These are phyloP conservation scores for Gymnodraco acuticeps DNA, from an alignment of 2,797 vertebrate species.

Conservation along the genomic window DNA sequence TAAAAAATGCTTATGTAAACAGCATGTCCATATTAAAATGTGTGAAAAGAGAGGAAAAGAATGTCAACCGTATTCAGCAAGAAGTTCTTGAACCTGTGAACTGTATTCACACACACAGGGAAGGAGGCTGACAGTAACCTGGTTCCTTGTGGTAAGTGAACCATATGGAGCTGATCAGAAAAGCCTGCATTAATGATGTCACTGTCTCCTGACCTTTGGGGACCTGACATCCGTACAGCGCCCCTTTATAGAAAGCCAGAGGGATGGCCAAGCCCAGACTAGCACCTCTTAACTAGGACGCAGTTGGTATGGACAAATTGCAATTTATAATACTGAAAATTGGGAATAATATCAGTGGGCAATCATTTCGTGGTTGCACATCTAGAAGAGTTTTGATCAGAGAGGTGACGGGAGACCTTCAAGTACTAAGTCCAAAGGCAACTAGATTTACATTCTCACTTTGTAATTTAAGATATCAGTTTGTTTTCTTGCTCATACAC, in stretches of 20 bases:
- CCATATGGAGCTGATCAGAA: constrained; percentile 79
- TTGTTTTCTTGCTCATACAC: background rate
- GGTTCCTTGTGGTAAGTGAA: constrained; percentile 38
- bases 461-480: background rate
- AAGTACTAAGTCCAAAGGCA: background rate
- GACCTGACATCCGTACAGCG: constrained; percentile 66
- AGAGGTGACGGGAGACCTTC: background rate
- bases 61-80: background rate
- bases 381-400: background rate
- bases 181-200: constrained; percentile 78
- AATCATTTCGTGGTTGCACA: background rate
- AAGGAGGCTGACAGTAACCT: constrained; percentile 24
- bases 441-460: background rate
- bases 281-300: constrained; percentile 31
- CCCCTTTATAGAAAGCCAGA: constrained; percentile 70
- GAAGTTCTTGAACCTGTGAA: constrained; percentile 4
- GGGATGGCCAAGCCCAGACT: constrained; percentile 42
- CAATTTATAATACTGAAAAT: background rate
- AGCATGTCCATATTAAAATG: background rate
- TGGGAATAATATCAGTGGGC: background rate
- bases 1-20: background rate
- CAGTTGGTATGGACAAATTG: constrained; percentile 5
- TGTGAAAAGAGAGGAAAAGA: background rate
- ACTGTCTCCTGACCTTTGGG: constrained; percentile 76
- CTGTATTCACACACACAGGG: constrained; percentile 7